Base-by-base conservation (phyloP, 1,140 invertebrate genomes). In the Notospermus geniculatus region DNA sequence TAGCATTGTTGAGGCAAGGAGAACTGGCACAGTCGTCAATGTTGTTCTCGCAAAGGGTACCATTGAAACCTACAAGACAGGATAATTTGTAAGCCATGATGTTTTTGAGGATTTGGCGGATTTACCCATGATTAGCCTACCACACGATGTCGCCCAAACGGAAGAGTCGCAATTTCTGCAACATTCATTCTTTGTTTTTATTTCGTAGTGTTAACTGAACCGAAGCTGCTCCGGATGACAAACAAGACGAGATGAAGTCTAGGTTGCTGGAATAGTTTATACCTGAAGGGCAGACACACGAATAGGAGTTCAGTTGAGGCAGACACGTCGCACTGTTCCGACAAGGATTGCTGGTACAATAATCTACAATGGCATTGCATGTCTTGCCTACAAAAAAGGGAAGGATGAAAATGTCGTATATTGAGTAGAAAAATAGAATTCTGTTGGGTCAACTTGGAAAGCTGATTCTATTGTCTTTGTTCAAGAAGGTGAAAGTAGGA, bases 291-390 rank as follows among this genome's bases (percentile, higher is more conserved):
- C 59, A 61, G 2, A 57, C 32, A 45, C 59, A 61, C 22, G 28
- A 25, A 39, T 70, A 76, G 11, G 64, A 64, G 0, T 65, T 70
- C 4, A 74, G 65, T 7, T 66, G 43, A 41, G 71, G 67, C 52
- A 68, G 62, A 50, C 75, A 77, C 23, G 61, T 66, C 2, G 66
- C 75, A n/a, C 64, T 67, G 52, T 77, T 77, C 45, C 70, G 65
- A 53, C 75, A 77, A 11, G 88, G 88, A 39, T 85, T 84, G n/a
- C 32, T 36, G 32, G 32, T 36, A 36, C 32, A 36, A 36, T 36
- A 36, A 50, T 27, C 46, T 27, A 22, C 46, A 9, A 50, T 50
- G 9, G 4, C 25, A 50, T n/a, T 22, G 46, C n/a, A 22, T 5
- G 25, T 50, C 9, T 50, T 27, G 9, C 46, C 25, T 22, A 55